A percentile compares a stretch with the other conserved stretches of the same genome.
Conservation (phyloP, 2,888 invertebrate genomes). For the Mimachlamys varia region DNA sequence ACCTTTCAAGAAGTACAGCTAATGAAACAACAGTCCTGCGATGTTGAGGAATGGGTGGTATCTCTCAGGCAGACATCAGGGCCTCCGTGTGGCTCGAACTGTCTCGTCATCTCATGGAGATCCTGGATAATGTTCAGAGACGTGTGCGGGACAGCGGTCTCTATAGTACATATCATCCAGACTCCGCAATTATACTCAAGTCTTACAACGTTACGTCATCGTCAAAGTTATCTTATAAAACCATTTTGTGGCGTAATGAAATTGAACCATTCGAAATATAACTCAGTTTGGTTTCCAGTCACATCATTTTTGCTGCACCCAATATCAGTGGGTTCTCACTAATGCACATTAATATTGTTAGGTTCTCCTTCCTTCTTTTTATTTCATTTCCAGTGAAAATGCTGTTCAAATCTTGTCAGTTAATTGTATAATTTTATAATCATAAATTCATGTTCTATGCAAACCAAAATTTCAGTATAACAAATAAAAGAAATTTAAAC, state of each 20-base stretch:
- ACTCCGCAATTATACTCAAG: not conserved
- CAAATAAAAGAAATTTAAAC: no score
- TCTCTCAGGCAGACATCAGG: slow-evolving; percentile 10
- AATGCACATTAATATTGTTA: no score
- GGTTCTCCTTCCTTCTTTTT: no score
- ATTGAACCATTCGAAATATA: not conserved
- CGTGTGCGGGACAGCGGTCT: not conserved
- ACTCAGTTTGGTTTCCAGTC: not conserved
- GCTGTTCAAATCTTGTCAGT: no score
- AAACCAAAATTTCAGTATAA: no score
- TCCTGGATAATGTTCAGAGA: not conserved
- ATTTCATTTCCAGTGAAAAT: no score
- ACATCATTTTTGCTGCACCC: not conserved
- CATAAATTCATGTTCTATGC: no score
- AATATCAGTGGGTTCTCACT: no score
- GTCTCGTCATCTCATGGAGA: not conserved
- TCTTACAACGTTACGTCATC: not conserved
- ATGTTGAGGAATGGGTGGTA: slow-evolving; percentile 16
- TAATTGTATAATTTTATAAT: no score
- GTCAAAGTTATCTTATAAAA: not conserved
- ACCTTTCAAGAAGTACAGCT: slow-evolving; percentile 36
- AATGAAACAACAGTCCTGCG: not conserved
- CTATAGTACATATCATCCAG: not conserved
- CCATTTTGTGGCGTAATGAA: not conserved
- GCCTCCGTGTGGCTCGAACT: not conserved